Conservation (phyloP, 1,140 invertebrate genomes). For the Drusus annulatus region DNA sequence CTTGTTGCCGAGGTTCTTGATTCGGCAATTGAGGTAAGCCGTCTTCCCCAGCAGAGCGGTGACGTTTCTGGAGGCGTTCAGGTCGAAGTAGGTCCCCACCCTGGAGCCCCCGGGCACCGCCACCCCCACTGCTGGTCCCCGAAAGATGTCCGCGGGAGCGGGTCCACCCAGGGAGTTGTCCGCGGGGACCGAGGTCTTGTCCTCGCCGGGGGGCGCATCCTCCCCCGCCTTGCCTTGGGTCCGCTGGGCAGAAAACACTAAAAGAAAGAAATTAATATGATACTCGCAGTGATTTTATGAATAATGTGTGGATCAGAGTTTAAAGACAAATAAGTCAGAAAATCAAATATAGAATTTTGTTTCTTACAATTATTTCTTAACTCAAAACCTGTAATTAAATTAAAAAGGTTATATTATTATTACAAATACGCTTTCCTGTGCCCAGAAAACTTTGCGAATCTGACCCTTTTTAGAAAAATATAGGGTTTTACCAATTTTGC, state of each 20-base stretch:
- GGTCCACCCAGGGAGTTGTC: conserved; percentile 51
- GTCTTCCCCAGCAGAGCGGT: conserved; percentile 84
- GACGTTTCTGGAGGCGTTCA: conserved; percentile 78
- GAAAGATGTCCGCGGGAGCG: conserved; percentile 40
- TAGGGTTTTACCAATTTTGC: too few species aligned
- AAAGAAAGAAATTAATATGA: conserved; percentile 24
- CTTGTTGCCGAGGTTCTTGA: conserved; percentile 85
- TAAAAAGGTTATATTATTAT: too few species aligned
- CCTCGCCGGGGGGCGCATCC: conserved; percentile 32
- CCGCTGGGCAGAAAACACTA: conserved; percentile 57
- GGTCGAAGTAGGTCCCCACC: conserved; percentile 77
- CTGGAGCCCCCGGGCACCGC: conserved; percentile 57
- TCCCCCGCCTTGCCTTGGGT: conserved; percentile 53
- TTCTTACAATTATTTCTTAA: too few species aligned
- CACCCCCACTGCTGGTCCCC: conserved; percentile 27
- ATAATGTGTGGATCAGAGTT: too few species aligned
- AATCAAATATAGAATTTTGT: too few species aligned
- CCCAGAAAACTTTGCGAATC: too few species aligned
- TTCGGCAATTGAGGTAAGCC: conserved; percentile 83
- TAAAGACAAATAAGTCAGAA: too few species aligned
- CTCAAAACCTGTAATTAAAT: too few species aligned
- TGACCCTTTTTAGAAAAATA: too few species aligned
- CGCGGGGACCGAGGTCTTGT: conserved; percentile 35
- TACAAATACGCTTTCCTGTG: too few species aligned
- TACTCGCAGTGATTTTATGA: too few species aligned